Base-by-base conservation (phyloP, 2,797 vertebrate species). In the Microctenopoma lineatum region DNA sequence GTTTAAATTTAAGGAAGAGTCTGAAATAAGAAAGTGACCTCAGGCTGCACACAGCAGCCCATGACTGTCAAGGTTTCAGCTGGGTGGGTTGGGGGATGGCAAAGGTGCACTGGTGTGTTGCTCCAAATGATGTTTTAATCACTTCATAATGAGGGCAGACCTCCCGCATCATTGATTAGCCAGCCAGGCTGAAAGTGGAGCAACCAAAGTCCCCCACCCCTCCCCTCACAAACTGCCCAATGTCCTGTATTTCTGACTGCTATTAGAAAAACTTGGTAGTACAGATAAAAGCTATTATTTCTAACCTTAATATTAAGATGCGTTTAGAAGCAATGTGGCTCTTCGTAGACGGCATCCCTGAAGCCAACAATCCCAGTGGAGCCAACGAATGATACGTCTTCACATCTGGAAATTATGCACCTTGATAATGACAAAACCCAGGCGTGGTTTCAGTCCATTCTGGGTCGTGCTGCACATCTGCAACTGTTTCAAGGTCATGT, bases 111-210 rank as follows among this genome's bases (percentile, higher is more conserved):
- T 38, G 67, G 79, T 89, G 84, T 87, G 82, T 80, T 80, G 80
- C 84, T 86, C 80, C 78, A 84, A 90, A 91, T 87, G 70, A 91
- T 88, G 81, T 85, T 71, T 88, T 91, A 90, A 92, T 93, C 88
- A 89, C 81, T 90, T 90, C 74, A 84, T 90, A 90, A 93, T 93
- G 87, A 88, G 82, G 72, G 74, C 70, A 77, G 75, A 79, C 59
- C 80, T 84, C 77, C 80, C 46, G 73, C 76, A 42, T 77, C 90
- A 92, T 89, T 90, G 89, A 93, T 92, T 87, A 84, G 66, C 56
- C 83, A 78, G 75, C 79, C 79, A 71, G 55, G 73, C 78, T 73
- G 64, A 72, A 85, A 79, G 72, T 81, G 63, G 74, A 85, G 78
- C 70, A 69, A 77, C 59, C 66, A 8, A 29, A 29, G 5, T 6